Evolutionary conservation across 2,113 vertebrate genomes (phyloP).

Genomic region (Xiphophorus hellerii): DNA sequence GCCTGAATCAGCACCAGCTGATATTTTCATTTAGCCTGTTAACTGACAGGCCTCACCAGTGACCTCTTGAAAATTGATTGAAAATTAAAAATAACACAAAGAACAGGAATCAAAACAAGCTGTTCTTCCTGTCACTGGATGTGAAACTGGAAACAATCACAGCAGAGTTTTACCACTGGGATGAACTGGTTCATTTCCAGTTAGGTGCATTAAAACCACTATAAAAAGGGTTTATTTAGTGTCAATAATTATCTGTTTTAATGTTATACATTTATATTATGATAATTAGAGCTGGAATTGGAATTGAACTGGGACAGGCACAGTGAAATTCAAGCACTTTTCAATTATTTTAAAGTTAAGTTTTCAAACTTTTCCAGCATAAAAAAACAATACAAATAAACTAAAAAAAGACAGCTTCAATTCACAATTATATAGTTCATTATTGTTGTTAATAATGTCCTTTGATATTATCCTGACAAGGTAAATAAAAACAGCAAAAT

Average conservation of each 20-base stretch:
- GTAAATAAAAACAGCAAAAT: too few relatives aligned
- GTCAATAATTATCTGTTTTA: not conserved
- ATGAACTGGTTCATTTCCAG: conserved; percentile 1
- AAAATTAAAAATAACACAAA: not conserved
- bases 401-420: too few relatives aligned
- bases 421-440: too few relatives aligned
- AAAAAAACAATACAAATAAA: too few relatives aligned
- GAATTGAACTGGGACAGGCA: too few relatives aligned
- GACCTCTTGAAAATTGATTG: conserved; percentile 29
- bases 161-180: not conserved
- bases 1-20: conserved; percentile 3
- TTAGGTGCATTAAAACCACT: not conserved
- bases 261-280: not conserved
- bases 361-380: too few relatives aligned
- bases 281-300: not conserved
- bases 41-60: conserved; percentile 34
- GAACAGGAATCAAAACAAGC: conserved; percentile 8
- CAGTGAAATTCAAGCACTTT: too few relatives aligned
- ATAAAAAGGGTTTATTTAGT: not conserved
- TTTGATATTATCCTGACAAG: too few relatives aligned
- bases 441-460: too few relatives aligned
- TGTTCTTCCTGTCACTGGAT: conserved; percentile 8
- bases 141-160: not conserved
- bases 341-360: too few relatives aligned
- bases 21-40: conserved; percentile 4